These are phyloP conservation scores for Artemia sinica DNA, from an alignment of 2,888 invertebrate species.

Conservation along the genomic window DNA sequence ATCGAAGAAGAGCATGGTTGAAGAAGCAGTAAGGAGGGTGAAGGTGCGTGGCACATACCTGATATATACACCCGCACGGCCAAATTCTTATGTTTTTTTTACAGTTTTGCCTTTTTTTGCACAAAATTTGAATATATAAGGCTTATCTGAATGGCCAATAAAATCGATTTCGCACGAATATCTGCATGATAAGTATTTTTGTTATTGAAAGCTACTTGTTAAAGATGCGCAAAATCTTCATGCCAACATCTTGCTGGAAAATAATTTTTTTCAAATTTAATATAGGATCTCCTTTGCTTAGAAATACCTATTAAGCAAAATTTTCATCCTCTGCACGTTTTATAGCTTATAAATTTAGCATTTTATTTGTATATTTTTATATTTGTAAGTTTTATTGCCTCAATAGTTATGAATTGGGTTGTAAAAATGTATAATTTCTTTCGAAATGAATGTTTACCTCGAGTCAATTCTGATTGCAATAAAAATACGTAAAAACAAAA, in stretches of 20 bases:
- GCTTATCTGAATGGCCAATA: background rate
- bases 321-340: too few relatives aligned
- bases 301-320: too few relatives aligned
- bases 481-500: too few relatives aligned
- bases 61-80: conserved; percentile 19
- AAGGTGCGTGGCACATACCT: conserved; percentile 44
- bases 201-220: too few relatives aligned
- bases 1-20: conserved; percentile 72
- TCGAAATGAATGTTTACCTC: background rate
- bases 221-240: too few relatives aligned
- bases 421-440: background rate
- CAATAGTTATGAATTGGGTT: background rate
- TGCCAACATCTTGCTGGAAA: too few relatives aligned
- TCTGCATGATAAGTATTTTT: too few relatives aligned
- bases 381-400: background rate
- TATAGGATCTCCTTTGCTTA: too few relatives aligned
- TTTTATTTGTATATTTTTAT: background rate
- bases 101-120: background rate
- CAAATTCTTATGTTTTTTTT: background rate
- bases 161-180: too few relatives aligned
- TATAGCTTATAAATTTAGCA: too few relatives aligned
- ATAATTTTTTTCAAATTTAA: too few relatives aligned
- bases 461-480: too few relatives aligned
- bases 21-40: conserved; percentile 67
- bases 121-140: background rate